Evolutionary conservation across 2,888 invertebrate species (phyloP).

Genomic region (Hoplodrina blanda): DNA sequence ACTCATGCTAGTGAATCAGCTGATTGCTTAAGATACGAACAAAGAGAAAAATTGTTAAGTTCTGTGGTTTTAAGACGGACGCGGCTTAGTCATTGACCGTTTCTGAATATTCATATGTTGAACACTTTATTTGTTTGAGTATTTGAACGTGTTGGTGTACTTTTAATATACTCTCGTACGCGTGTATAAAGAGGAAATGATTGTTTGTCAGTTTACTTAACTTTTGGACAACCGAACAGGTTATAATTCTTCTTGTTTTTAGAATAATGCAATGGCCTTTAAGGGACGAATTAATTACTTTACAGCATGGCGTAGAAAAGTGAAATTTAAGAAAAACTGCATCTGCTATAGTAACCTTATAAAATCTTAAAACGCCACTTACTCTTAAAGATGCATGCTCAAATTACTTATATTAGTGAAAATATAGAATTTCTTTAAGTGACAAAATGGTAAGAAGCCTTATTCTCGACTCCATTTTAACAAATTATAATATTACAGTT

Average conservation of each 20-base stretch:
- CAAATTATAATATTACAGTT: not conserved
- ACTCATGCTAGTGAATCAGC: constrained; percentile 60
- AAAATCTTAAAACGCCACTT: not conserved
- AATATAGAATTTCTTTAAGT: not conserved
- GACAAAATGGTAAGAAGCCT: not conserved
- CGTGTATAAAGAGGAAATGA: constrained; percentile 36
- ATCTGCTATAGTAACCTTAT: not conserved
- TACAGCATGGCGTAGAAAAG: not conserved
- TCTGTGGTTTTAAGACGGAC: constrained; percentile 30
- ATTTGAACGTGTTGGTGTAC: constrained; percentile 36
- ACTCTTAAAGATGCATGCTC: not conserved
- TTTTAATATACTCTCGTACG: constrained; percentile 37
- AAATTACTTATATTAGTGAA: no score
- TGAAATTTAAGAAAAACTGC: not conserved
- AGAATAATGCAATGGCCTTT: not conserved
- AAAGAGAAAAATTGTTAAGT: constrained; percentile 59
- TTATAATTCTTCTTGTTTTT: constrained; percentile 23
- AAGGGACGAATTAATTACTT: constrained; percentile 3
- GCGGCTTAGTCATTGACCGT: constrained; percentile 52
- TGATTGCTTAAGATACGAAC: constrained; percentile 53
- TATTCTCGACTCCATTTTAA: not conserved
- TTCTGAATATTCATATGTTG: constrained; percentile 59
- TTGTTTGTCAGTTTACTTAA: constrained; percentile 43
- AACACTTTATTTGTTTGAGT: constrained; percentile 42
- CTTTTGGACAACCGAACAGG: constrained; percentile 25